Evolutionary conservation across 2,797 vertebrate genomes (phyloP), one percentile per base, ranked within the genome.

Genomic region (Thripadectes ignobilis): DNA sequence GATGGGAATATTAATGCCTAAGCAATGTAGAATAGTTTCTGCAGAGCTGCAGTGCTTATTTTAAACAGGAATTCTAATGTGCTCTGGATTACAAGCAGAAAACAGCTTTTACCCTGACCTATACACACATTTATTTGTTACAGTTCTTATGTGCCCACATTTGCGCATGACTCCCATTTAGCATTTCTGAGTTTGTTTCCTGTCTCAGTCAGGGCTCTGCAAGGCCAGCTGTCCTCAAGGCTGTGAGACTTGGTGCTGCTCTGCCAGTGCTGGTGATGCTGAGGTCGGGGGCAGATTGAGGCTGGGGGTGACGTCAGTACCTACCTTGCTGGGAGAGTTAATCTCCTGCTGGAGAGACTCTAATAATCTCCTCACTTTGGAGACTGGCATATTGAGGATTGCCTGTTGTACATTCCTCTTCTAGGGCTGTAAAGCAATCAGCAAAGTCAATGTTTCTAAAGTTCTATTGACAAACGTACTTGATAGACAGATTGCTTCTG

Each of bases 251-350:
- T n/a, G 54, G 57, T 68, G 48, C 59, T 38, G 55, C 77, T 68
- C 48, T 16, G 24, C 38, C 38, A 3, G 58, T 12, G 96, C 97
- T 97, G 97, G 87, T 65, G 95, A 93, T 66, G 82, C 63, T 65
- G 81, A 96, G 81, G 96, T 96, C 36, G 79, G 97, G 69, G 87
- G 72, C 88, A 93, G 97, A 98, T 97, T 98, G 97, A 98, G 96
- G 97, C 97, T 97, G 97, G 88, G 96, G 80, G 97, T 98, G 97
- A 98, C 95, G 95, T 98, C 97, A 98, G 96, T 91, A 72, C 89
- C 92, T 97, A 97, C 98, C 97, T 98, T 97, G 96, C 96, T 78
- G 78, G 62, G 62, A 96, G 97, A 97, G 98, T 97, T 98, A 98
- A 98, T 98, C 97, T 91, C 84, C 92, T 14, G 51, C 97, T 96